phyloP scores from a whole-genome alignment of 1,140 invertebrate species.

The Archivesica marissinica region DNA sequence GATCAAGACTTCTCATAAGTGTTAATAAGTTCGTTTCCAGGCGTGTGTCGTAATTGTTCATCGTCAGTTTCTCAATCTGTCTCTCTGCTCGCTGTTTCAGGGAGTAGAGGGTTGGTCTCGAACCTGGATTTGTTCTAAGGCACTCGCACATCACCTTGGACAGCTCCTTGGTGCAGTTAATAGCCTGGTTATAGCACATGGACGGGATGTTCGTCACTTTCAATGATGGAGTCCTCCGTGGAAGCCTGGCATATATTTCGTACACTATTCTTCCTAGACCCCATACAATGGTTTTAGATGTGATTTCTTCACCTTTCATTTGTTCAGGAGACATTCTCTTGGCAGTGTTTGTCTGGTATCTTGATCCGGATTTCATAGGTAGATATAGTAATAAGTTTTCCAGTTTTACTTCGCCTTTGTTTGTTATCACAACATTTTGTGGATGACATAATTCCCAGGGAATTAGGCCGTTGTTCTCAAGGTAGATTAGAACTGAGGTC shows the following conservation, averaged over 20 bases:
- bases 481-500: conserved; percentile 67
- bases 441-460: conserved; percentile 74
- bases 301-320: conserved; percentile 44
- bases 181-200: conserved; percentile 42
- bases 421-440: conserved; percentile 69
- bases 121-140: conserved; percentile 36
- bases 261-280: conserved; percentile 68
- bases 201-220: conserved; percentile 18
- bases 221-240: conserved; percentile 21
- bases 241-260: conserved; percentile 62
- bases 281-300: conserved; percentile 67
- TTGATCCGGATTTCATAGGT: conserved; percentile 63
- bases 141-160: conserved; percentile 53
- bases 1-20: conserved; percentile 48
- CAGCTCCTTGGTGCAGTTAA: conserved; percentile 41
- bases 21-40: conserved; percentile 24
- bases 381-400: conserved; percentile 75
- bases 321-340: conserved; percentile 65
- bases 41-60: conserved; percentile 16
- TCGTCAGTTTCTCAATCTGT: conserved; percentile 37
- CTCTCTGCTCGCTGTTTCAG: conserved; percentile 37
- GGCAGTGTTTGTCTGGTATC: conserved; percentile 62
- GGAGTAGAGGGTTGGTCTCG: conserved; percentile 36
- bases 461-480: conserved; percentile 66
- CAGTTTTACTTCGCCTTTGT: conserved; percentile 68